Evolutionary conservation across 2,113 vertebrate genomes (phyloP).

Genomic region (Crotalus tigris): DNA sequence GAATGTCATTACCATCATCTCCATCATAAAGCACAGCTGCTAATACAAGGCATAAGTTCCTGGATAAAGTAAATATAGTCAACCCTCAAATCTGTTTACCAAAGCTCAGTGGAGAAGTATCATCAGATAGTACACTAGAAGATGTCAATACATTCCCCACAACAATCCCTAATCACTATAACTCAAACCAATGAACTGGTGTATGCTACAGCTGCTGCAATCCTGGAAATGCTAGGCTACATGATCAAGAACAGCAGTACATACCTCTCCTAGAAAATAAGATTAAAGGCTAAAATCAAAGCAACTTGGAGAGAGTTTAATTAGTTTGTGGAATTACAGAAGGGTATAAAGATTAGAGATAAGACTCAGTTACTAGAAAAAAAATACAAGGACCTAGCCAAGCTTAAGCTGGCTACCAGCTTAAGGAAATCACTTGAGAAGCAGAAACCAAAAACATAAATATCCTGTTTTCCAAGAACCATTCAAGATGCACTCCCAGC

Average conservation of each 20-base stretch:
- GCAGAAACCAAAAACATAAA: not conserved
- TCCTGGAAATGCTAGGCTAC: not conserved
- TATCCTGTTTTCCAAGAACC: not conserved
- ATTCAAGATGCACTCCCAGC: not conserved
- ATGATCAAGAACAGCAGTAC: not conserved
- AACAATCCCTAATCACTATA: not conserved
- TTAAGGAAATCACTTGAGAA: not conserved
- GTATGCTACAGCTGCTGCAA: not conserved
- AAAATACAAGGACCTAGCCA: not conserved
- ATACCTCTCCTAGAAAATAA: not conserved
- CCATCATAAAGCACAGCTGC: not conserved
- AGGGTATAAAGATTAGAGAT: not conserved
- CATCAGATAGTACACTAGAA: not conserved
- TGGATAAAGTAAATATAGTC: not conserved
- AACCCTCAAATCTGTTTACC: not conserved
- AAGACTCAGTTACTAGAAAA: not conserved
- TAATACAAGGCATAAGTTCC: not conserved
- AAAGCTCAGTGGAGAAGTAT: not conserved
- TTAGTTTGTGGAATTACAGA: not conserved
- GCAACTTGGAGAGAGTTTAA: not conserved
- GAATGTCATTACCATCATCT: not conserved
- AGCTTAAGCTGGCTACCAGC: not conserved
- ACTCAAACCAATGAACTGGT: not conserved
- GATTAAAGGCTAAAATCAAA: not conserved
- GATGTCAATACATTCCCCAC: not conserved